Conservation (phyloP, 2,888 invertebrate species). For the Lasioglossum pauxillum region DNA sequence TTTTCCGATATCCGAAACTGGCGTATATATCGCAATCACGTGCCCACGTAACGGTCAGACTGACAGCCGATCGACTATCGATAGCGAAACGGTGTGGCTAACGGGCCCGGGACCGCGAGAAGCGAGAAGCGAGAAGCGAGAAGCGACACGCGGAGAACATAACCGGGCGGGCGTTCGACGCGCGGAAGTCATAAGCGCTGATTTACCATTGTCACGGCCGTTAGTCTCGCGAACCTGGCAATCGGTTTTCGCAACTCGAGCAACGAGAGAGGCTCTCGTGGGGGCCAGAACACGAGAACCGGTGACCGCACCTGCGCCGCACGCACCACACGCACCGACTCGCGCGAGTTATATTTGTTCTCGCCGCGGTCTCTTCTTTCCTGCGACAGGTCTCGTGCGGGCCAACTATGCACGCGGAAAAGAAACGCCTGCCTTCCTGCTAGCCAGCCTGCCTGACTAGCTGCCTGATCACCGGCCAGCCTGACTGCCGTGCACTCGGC, state of each 20-base stretch:
- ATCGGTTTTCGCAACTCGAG: slow-evolving; percentile 65
- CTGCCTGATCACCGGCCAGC: slow-evolving; percentile 13
- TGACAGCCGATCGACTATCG: slow-evolving; percentile 55
- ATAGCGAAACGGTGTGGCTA: slow-evolving; percentile 36
- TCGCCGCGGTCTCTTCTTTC: slow-evolving; percentile 70
- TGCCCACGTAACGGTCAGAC: slow-evolving; percentile 54
- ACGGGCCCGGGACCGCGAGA: slow-evolving; percentile 38
- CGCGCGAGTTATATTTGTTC: slow-evolving; percentile 68
- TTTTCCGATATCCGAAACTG: not conserved
- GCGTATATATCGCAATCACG: slow-evolving; percentile 61
- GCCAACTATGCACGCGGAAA: slow-evolving; percentile 77
- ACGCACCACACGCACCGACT: not conserved
- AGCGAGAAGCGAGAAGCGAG: no score
- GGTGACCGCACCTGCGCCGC: slow-evolving; percentile 71
- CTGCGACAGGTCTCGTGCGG: slow-evolving; percentile 67
- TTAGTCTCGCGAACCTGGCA: slow-evolving; percentile 57
- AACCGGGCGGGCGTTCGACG: slow-evolving; percentile 38
- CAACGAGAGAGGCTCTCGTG: slow-evolving; percentile 28
- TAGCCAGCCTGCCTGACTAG: slow-evolving; percentile 28
- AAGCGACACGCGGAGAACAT: slow-evolving; percentile 13
- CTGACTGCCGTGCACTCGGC: slow-evolving; percentile 77
- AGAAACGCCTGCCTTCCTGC: slow-evolving; percentile 65
- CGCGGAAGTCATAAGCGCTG: slow-evolving; percentile 64
- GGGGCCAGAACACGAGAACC: slow-evolving; percentile 31
- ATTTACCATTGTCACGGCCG: slow-evolving; percentile 74